A percentile compares a stretch with the other conserved stretches of the same genome.
phyloP scores from a whole-genome alignment of 2,113 vertebrate species.

The Hyla sarda region DNA sequence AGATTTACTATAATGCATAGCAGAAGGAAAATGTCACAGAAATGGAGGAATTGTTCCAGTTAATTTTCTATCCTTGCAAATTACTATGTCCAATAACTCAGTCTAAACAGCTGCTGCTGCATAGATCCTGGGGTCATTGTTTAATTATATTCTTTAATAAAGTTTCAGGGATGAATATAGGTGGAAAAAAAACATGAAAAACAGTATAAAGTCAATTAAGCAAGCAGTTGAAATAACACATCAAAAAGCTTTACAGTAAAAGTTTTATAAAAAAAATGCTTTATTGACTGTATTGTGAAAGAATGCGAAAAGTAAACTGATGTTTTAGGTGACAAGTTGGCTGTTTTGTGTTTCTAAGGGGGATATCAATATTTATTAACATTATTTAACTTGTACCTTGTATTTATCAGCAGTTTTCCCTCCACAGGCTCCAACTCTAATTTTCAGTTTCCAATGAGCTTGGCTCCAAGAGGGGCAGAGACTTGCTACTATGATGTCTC shows the following conservation, averaged over 20 bases:
- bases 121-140: background rate
- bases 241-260: background rate
- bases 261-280: too few species aligned
- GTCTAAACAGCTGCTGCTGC: background rate
- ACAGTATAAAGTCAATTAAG: conserved; percentile 26
- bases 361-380: too few species aligned
- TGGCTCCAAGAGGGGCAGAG: too few species aligned
- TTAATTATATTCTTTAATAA: conserved; percentile 45
- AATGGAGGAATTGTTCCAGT: background rate
- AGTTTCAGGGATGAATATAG: conserved; percentile 25
- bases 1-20: conserved; percentile 2
- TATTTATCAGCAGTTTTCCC: too few species aligned
- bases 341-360: too few species aligned
- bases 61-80: conserved; percentile 28
- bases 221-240: conserved; percentile 1
- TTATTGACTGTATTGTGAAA: background rate
- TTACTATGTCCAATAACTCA: conserved; percentile 31
- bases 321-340: too few species aligned
- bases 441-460: too few species aligned
- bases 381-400: too few species aligned
- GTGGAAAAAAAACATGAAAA: conserved; percentile 22
- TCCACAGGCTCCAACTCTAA: too few species aligned
- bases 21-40: conserved; percentile 2
- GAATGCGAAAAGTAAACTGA: too few species aligned
- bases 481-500: too few species aligned